phyloP scores from a whole-genome alignment of 1,140 invertebrate genomes.

The Notospermus geniculatus region DNA sequence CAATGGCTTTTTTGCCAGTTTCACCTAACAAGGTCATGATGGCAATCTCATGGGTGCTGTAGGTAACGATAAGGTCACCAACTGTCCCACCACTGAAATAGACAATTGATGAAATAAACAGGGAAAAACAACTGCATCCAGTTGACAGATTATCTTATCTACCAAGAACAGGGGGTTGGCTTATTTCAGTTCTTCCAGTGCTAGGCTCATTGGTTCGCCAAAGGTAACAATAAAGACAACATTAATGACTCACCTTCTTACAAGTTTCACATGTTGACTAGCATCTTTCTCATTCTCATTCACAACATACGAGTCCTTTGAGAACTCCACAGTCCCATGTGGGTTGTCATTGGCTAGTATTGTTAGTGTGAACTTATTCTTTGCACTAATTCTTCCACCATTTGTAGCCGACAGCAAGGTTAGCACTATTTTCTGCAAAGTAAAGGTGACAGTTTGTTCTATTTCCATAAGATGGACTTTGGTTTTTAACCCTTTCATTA shows the following conservation, averaged over 20 bases:
- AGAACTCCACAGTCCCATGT: constrained; percentile 43
- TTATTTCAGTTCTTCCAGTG: too few relatives aligned
- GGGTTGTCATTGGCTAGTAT: constrained; percentile 52
- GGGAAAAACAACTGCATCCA: not conserved
- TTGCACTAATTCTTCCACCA: constrained; percentile 35
- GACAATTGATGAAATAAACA: not conserved
- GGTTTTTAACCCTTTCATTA: not conserved
- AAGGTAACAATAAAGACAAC: too few relatives aligned
- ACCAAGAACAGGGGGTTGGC: too few relatives aligned
- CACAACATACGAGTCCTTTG: constrained; percentile 23
- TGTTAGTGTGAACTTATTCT: constrained; percentile 33
- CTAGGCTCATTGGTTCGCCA: too few relatives aligned
- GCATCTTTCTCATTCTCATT: constrained; percentile 26
- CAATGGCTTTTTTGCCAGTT: not conserved
- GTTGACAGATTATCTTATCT: not conserved
- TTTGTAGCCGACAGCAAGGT: constrained; percentile 28
- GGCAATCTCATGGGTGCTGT: constrained; percentile 26
- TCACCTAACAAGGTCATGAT: not conserved
- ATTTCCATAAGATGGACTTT: not conserved
- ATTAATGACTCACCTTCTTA: constrained; percentile 32
- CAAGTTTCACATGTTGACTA: constrained; percentile 30
- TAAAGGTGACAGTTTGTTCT: not conserved
- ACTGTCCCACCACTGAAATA: constrained; percentile 40
- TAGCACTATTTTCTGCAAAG: constrained; percentile 38
- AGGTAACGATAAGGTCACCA: constrained; percentile 39